Conservation (phyloP, 1,140 invertebrate genomes). For the Lamellibrachia luymesi region DNA sequence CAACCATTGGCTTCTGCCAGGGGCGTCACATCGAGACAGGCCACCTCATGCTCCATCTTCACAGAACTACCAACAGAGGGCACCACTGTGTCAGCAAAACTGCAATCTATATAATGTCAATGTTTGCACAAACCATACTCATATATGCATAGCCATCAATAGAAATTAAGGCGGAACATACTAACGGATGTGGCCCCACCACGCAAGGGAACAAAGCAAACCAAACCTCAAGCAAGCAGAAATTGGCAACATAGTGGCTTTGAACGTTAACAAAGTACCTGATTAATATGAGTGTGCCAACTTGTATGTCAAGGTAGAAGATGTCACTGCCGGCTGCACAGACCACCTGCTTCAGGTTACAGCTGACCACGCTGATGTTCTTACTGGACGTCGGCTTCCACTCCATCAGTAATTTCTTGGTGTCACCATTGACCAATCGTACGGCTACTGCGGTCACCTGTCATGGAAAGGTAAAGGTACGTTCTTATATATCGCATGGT, state of each 20-base stretch:
- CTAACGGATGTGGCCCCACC: too few relatives aligned
- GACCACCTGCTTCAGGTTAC: constrained; percentile 78
- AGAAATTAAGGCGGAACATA: not conserved
- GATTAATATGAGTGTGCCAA: constrained; percentile 57
- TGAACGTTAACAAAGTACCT: constrained; percentile 37
- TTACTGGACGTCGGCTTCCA: constrained; percentile 77
- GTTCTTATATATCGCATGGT: not conserved
- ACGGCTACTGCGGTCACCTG: constrained; percentile 78
- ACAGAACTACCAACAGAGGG: constrained; percentile 17
- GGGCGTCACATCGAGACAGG: constrained; percentile 92
- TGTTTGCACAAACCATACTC: not conserved
- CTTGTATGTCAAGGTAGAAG: constrained; percentile 82
- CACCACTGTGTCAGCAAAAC: not conserved
- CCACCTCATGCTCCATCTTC: constrained; percentile 87
- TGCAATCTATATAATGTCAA: not conserved
- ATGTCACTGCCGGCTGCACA: constrained; percentile 85
- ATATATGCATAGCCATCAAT: not conserved
- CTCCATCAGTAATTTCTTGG: constrained; percentile 69
- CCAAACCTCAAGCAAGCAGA: not conserved
- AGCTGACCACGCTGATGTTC: constrained; percentile 84
- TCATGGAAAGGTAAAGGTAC: constrained; percentile 42
- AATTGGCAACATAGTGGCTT: not conserved
- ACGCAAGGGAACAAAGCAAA: too few relatives aligned
- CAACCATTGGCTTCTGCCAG: constrained; percentile 63
- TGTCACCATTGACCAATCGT: constrained; percentile 67